Evolutionary conservation across 2,113 vertebrate species (phyloP), one percentile per base, ranked within the genome.

Genomic region (Brachyistius frenatus): DNA sequence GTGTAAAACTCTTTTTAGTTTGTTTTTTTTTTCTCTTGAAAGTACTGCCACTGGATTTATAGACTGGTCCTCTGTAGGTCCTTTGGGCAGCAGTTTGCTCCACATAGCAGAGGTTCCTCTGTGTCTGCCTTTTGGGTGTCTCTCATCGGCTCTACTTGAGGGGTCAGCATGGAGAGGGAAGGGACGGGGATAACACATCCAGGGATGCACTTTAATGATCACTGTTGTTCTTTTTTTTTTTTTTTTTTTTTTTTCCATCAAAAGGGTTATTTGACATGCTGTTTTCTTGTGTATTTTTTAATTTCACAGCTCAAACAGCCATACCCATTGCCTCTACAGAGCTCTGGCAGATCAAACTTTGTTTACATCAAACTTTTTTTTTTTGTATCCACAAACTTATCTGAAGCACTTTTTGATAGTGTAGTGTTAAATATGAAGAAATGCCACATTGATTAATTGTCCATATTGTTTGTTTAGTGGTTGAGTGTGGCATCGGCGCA

Each of bases 381-480:
- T 86, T 86, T 91, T 86, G 66, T 92, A 91, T 90, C 89, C 85
- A 88, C 88, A 87, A 89, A 90, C 83, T 71, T 92, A 86, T 92
- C 87, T 93, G 86, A 95, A 93, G 93, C 94, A 95, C 94, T 94
- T 94, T 94, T 90, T 84, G 76, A 91, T 93, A 91, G 90, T 86
- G 82, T 93, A 92, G 91, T 87, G 80, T 91, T 88, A 80, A 85
- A 89, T 88, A 85, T 89, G 83, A 92, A 92, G 87, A 92, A 87
- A 88, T 79, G 84, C 88, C 91, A 89, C 91, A 88, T 84, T 81
- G 83, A 90, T 80, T 78, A 87, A 71, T 80, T 90, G 88, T 90
- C 76, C 77, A 88, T 88, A 76, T 78, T 89, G 53, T 89, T 87
- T 90, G 80, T 90, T 80, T 74, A 71, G 80, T 89, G 80, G 76